Percentiles rank a stretch among this genome's conserved stretches.
phyloP scores from a whole-genome alignment of 2,888 invertebrate species.

The Ferrisia virgata region DNA sequence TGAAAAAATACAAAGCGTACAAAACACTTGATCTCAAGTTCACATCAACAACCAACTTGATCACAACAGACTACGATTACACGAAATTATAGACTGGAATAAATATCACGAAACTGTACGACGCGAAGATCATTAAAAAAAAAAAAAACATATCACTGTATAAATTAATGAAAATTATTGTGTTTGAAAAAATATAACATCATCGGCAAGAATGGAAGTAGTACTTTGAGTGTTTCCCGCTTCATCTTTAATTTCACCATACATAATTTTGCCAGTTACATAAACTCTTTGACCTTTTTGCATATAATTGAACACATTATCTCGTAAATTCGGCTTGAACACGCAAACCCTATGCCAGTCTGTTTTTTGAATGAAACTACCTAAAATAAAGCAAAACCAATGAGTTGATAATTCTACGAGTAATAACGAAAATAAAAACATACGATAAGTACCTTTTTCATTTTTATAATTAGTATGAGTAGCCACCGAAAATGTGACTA shows the following conservation, averaged over 20 bases:
- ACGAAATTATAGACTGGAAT: no score
- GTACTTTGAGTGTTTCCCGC: constrained; percentile 68
- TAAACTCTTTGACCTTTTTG: constrained; percentile 83
- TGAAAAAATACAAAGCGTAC: no score
- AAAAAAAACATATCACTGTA: no score
- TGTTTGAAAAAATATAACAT: constrained; percentile 81
- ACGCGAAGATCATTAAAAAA: no score
- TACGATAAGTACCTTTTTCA: constrained; percentile 53
- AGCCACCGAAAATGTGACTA: constrained; percentile 83
- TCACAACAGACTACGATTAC: no score
- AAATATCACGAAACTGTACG: no score
- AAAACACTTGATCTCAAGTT: no score
- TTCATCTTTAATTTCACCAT: constrained; percentile 78
- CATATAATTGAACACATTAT: constrained; percentile 72
- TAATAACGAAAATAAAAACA: background rate
- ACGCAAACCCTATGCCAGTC: constrained; percentile 90
- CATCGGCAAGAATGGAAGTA: constrained; percentile 82
- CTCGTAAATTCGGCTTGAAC: constrained; percentile 78
- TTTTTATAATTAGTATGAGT: constrained; percentile 80
- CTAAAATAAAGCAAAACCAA: background rate
- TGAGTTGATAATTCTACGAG: background rate
- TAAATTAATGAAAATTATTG: no score
- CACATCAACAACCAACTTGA: no score
- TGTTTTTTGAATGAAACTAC: constrained; percentile 67
- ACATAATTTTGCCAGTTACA: constrained; percentile 76